phyloP scores from a whole-genome alignment of 2,113 vertebrate genomes.

The Saguinus imperator region DNA sequence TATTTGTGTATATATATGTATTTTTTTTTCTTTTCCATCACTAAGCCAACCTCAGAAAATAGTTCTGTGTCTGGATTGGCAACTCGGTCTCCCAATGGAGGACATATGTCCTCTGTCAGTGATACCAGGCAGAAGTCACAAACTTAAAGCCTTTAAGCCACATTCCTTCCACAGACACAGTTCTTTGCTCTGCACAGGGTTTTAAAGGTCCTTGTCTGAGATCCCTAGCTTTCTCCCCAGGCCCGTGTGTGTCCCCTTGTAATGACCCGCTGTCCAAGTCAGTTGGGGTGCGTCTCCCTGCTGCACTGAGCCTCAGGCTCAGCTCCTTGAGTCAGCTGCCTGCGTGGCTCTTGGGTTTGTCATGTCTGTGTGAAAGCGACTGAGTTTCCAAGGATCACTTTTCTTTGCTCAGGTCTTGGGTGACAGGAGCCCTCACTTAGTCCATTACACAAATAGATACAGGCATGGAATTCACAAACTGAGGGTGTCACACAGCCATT shows the following conservation, averaged over 20 bases:
- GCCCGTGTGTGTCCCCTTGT: background rate
- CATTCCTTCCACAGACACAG: accelerated
- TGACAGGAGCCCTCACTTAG: background rate
- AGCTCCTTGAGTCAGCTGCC: no score
- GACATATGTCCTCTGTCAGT: accelerated
- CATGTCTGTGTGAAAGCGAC: background rate
- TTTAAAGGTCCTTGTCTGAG: accelerated
- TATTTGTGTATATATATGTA: no score
- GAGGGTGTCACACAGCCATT: background rate
- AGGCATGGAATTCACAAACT: background rate
- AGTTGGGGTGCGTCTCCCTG: accelerated
- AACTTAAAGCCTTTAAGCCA: accelerated
- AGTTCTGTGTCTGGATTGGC: background rate
- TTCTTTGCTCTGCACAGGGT: accelerated
- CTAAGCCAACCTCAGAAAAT: background rate
- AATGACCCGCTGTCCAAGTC: accelerated
- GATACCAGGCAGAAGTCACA: background rate
- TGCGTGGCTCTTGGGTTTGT: background rate
- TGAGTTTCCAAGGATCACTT: background rate
- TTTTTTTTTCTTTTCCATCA: background rate
- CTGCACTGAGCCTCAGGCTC: accelerated
- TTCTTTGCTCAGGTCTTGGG: background rate
- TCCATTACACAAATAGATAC: background rate
- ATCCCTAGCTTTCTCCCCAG: background rate
- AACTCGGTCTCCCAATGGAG: accelerated